Percentiles rank a stretch among this genome's conserved stretches.
Evolutionary conservation across 2,888 invertebrate genomes (phyloP).

Genomic region (Archips crataeganus): DNA sequence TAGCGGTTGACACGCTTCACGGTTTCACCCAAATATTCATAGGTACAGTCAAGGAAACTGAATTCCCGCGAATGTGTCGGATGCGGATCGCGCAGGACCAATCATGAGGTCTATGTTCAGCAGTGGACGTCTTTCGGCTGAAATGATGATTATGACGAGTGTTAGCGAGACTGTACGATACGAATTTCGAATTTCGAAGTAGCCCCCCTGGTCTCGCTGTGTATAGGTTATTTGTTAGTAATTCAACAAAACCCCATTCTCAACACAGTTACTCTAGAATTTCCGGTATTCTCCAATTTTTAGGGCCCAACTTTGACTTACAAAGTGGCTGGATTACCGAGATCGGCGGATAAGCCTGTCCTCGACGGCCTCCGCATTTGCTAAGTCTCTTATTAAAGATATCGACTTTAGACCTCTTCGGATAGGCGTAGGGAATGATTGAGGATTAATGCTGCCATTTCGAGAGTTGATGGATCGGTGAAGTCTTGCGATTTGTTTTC

Average conservation of each 20-base stretch:
- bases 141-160: too few relatives aligned
- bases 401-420: conserved; percentile 13
- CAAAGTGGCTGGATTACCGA: conserved; percentile 17
- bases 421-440: conserved; percentile 7
- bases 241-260: neutral
- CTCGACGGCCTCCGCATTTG: neutral
- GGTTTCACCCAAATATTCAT: too few relatives aligned
- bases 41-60: too few relatives aligned
- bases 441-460: conserved; percentile 7
- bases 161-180: too few relatives aligned
- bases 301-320: conserved; percentile 1
- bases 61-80: too few relatives aligned
- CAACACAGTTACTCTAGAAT: neutral
- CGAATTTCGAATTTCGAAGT: too few relatives aligned
- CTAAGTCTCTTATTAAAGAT: conserved; percentile 20
- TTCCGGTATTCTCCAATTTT: neutral
- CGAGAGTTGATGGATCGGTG: neutral
- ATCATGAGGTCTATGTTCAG: too few relatives aligned
- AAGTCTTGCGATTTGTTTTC: neutral
- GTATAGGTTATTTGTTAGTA: neutral
- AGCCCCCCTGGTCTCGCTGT: too few relatives aligned
- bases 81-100: too few relatives aligned
- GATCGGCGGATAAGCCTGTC: conserved; percentile 17
- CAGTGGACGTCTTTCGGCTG: too few relatives aligned
- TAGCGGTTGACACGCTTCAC: too few relatives aligned